Base-by-base conservation (phyloP, 1,140 invertebrate genomes). In the Hypsibius dujardini region DNA sequence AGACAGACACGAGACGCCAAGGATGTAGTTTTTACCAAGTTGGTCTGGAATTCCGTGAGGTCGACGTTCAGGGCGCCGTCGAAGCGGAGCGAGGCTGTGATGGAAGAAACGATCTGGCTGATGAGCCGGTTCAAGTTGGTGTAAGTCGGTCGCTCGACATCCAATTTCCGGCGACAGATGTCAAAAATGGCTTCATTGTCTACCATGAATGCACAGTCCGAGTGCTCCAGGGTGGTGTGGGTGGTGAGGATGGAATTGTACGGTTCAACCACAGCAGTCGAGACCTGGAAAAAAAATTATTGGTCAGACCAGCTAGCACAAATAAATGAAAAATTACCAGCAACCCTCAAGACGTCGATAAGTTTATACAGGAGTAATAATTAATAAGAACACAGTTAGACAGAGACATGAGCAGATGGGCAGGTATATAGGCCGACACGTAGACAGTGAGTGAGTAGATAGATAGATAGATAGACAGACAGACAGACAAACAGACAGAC, bases 171-270 rank as follows among this genome's bases (percentile, higher is more conserved):
- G 28, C 82, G 77, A 75, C 86, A 88, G 74, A 87, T 86, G 74
- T 88, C 86, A 76, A 87, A 87, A 72, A 87, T 87, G 71, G 85
- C 86, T 77, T 88, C 85, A 77, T 87, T 87, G 79, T 87, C 86
- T 40, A 87, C 85, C 80, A 86, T 76, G 82, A 84, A 46, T 81
- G 82, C 3, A 87, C 84, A 78, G 72, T 82, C 80, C 3, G 77
- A 78, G 70, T 79, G 78, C 70, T 79, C 77, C 50, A 78, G 73
- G 59, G 79, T 81, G 14, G 74, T 73, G 47, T 77, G 74, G 3
- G 75, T 75, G 45, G 79, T 81, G 46, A 82, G 75, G 69, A 82
- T 78, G 46, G 80, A 79, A 73, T 82, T 82, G 76, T 82, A 81
- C 3, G 81, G 81, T 73, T 81, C 80, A 47, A 81, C 80, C 12